Base-by-base conservation (phyloP, 2,113 vertebrate species). In the Tichodroma muraria region DNA sequence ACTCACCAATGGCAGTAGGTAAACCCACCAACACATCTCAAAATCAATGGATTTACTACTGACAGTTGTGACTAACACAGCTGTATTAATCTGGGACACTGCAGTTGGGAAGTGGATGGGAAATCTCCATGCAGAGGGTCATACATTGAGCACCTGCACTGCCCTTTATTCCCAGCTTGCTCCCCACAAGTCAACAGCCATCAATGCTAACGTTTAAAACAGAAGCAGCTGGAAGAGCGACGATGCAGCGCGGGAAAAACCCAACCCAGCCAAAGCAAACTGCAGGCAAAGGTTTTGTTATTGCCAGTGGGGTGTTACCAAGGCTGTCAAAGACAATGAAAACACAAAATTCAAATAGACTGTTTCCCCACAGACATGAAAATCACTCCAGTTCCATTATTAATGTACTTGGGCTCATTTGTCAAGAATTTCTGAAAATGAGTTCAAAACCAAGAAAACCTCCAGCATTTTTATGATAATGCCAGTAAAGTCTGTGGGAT, bases 401-500 rank as follows among this genome's bases (percentile, higher is more conserved):
- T 90, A 93, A 96, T 75, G 76, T 61, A 75, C 84, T 86, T n/a
- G 66, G 84, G 84, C 61, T 95, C 72, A 23, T 95, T 94, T 95
- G 88, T 92, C 75, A 90, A 78, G 75, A 80, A 44, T 85, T 80
- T 25, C 61, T 66, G 28, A 79, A 38, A 95, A 56, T 22, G 6
- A 89, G 65, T 84, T 92, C n/a, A 88, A 89, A 92, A 68, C 64
- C 64, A 69, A 85, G 75, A 70, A 93, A 94, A 95, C 37, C 79
- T 78, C 80, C 77, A 94, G 81, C n/a, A 66, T 93, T 93, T 92
- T 97, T 53, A 89, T 82, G 94, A 65, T 95, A 95, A 96, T 88
- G 61, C 27, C 6, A 4, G 61, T 54, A 70, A 70, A 88, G 33
- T 69, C 90, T 95, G 92, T 68, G 49, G 93, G 81, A 68, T 80